phyloP scores from a whole-genome alignment of 2,797 vertebrate genomes.

The Anguilla megastoma region DNA sequence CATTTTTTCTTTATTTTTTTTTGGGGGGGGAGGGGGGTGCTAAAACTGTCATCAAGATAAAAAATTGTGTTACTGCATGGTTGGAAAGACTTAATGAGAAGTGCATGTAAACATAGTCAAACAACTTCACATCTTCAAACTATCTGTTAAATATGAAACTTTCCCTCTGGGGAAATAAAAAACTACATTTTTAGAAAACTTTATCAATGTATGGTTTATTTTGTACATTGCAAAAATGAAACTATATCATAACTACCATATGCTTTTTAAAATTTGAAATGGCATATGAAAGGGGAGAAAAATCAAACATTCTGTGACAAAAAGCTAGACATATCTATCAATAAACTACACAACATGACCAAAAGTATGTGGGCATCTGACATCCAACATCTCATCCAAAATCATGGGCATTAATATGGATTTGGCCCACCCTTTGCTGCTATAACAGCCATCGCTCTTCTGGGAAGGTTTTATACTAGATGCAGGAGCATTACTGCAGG shows the following conservation, averaged over 20 bases:
- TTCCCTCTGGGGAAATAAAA: neutral
- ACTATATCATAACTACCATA: neutral
- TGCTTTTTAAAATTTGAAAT: neutral
- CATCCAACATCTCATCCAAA: too few relatives aligned
- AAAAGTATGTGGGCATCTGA: too few relatives aligned
- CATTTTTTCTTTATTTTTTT: neutral
- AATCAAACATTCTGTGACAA: neutral
- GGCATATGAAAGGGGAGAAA: neutral
- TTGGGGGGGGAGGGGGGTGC: neutral
- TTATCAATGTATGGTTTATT: neutral
- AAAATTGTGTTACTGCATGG: neutral
- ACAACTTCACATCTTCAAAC: neutral
- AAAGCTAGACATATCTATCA: too few relatives aligned
- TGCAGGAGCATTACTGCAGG: too few relatives aligned
- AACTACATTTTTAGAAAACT: neutral
- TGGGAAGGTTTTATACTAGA: too few relatives aligned
- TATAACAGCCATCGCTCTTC: too few relatives aligned
- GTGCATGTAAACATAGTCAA: neutral
- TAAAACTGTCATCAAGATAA: neutral
- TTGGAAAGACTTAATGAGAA: conserved; percentile 12
- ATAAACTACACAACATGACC: too few relatives aligned
- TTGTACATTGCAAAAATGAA: neutral
- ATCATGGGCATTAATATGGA: too few relatives aligned
- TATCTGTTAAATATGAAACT: neutral
- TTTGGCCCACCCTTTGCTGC: too few relatives aligned